phyloP scores from a whole-genome alignment of 2,797 vertebrate species.

The Aeoliscus strigatus region DNA sequence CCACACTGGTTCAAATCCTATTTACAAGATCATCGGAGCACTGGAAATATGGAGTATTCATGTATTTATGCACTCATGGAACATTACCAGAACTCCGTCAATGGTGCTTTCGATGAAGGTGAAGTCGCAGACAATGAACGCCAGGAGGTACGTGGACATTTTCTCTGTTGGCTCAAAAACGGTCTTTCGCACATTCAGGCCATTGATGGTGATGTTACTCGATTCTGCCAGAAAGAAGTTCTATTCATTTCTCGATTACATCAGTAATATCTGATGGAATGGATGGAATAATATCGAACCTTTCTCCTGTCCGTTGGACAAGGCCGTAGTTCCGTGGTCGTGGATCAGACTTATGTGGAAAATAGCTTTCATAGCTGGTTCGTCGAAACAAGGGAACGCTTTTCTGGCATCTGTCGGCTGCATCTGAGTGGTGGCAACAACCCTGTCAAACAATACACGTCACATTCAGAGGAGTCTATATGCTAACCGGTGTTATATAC shows the following conservation, averaged over 20 bases:
- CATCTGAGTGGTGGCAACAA: constrained; percentile 93
- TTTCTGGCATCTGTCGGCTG: constrained; percentile 85
- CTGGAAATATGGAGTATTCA: too few relatives aligned
- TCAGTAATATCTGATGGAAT: too few relatives aligned
- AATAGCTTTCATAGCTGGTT: constrained; percentile 87
- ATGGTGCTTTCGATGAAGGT: rapidly evolving
- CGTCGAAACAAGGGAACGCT: constrained; percentile 92
- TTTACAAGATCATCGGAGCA: too few relatives aligned
- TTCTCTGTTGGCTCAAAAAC: constrained; percentile 72
- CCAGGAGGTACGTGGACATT: constrained; percentile 95
- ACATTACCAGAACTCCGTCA: constrained; percentile 53
- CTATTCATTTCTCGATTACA: too few relatives aligned
- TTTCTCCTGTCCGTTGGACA: constrained; percentile 80
- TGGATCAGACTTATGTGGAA: constrained; percentile 82
- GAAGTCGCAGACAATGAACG: constrained; percentile 88
- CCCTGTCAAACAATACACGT: constrained; percentile 58
- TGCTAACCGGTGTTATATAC: too few relatives aligned
- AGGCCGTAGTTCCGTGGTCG: constrained; percentile 31
- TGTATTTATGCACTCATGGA: too few relatives aligned
- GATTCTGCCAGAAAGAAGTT: constrained; percentile 45
- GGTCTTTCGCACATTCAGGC: not conserved
- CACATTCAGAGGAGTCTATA: not conserved
- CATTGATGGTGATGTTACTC: rapidly evolving
- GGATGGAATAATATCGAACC: constrained; percentile 66
- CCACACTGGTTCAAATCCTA: too few relatives aligned